Evolutionary conservation across 2,888 invertebrate genomes (phyloP).

Genomic region (Bembecia ichneumoniformis): DNA sequence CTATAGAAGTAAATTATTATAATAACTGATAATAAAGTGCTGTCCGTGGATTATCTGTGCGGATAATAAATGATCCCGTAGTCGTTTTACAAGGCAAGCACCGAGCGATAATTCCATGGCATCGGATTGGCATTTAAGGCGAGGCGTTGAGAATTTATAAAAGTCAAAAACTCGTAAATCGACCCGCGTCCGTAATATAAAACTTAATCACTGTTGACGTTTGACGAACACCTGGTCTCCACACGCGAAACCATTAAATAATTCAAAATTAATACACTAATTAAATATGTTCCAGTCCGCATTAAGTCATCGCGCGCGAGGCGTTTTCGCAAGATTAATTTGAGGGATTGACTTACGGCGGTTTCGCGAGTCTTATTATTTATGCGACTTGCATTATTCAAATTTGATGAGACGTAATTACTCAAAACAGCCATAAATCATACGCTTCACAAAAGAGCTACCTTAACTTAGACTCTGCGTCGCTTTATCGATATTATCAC

Average conservation of each 20-base stretch:
- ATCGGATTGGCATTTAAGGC: constrained; percentile 58
- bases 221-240: constrained; percentile 62
- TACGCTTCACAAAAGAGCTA: constrained; percentile 43
- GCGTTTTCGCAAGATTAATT: constrained; percentile 58
- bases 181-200: constrained; percentile 44
- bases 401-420: constrained; percentile 71
- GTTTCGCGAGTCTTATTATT: constrained; percentile 54
- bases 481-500: neutral
- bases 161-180: constrained; percentile 66
- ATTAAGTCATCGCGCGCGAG: constrained; percentile 58
- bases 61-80: constrained; percentile 59
- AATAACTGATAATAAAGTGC: constrained; percentile 70
- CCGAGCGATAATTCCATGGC: constrained; percentile 53
- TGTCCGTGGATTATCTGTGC: constrained; percentile 64
- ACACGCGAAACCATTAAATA: constrained; percentile 48
- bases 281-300: constrained; percentile 61
- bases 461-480: constrained; percentile 25
- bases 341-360: constrained; percentile 62
- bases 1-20: constrained; percentile 71
- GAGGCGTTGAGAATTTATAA: constrained; percentile 60
- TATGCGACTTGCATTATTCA: constrained; percentile 65
- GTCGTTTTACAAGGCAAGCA: constrained; percentile 52
- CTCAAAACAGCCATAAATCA: constrained; percentile 69
- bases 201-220: constrained; percentile 67
- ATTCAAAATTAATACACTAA: constrained; percentile 66